A percentile compares a stretch with the other conserved stretches of the same genome.
phyloP scores from a whole-genome alignment of 2,888 invertebrate species.

The Tridacna crocea region DNA sequence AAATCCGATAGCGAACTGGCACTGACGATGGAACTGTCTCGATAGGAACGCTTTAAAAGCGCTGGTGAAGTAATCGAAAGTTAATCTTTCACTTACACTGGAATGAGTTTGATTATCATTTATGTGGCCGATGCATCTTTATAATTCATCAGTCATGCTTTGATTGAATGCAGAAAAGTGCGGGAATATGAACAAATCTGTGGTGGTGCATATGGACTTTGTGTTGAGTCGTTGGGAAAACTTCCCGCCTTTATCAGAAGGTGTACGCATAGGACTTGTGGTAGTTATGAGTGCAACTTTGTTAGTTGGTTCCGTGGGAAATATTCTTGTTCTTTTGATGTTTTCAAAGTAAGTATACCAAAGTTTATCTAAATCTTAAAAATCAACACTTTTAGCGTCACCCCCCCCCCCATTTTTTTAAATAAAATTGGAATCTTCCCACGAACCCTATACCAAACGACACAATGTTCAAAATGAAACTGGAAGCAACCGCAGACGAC shows the following conservation, averaged over 20 bases:
- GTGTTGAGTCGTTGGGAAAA: neutral
- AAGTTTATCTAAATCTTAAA: too few relatives aligned
- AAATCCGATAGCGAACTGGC: too few relatives aligned
- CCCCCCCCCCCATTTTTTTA: too few relatives aligned
- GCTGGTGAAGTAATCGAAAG: too few relatives aligned
- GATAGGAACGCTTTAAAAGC: too few relatives aligned
- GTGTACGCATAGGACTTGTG: neutral
- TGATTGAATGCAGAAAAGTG: neutral
- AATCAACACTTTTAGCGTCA: too few relatives aligned
- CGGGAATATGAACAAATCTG: slow-evolving; percentile 11
- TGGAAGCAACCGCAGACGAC: too few relatives aligned
- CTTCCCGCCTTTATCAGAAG: slow-evolving; percentile 2
- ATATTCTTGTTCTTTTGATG: slow-evolving; percentile 6
- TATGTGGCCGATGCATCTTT: neutral
- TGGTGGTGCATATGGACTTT: neutral
- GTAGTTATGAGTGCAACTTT: slow-evolving; percentile 4
- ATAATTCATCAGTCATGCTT: neutral
- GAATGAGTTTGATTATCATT: neutral
- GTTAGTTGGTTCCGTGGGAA: slow-evolving; percentile 16
- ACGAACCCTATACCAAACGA: too few relatives aligned
- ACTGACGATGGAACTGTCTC: too few relatives aligned
- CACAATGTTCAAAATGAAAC: too few relatives aligned
- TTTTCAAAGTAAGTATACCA: slow-evolving; percentile 15
- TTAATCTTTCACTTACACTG: too few relatives aligned
- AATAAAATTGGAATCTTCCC: too few relatives aligned